Conservation (phyloP, 2,888 invertebrate species). For the Aelia acuminata region DNA sequence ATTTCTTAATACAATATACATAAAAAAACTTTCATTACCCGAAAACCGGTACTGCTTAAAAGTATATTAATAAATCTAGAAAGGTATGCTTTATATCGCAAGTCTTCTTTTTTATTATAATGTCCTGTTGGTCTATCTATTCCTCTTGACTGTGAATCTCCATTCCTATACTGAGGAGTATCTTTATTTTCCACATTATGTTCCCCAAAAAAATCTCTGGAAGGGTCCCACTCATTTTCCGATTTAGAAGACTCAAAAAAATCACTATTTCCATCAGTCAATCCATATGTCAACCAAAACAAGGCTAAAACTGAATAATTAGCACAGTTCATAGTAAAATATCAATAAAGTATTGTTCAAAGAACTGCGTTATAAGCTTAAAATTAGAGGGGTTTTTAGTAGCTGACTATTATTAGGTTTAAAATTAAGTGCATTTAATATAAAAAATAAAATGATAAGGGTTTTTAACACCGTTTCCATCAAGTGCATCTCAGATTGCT, state of each 20-base stretch:
- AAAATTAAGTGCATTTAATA: too few species aligned
- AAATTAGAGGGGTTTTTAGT: too few species aligned
- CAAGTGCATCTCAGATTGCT: too few species aligned
- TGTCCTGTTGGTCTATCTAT: background rate
- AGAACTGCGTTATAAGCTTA: too few species aligned
- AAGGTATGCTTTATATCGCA: background rate
- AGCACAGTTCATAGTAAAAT: background rate
- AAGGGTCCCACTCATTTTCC: background rate
- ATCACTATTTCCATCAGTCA: background rate
- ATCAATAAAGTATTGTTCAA: background rate
- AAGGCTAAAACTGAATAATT: background rate
- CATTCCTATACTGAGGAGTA: background rate
- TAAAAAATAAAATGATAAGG: too few species aligned
- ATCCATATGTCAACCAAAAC: background rate
- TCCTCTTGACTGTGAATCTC: background rate
- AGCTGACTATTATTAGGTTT: too few species aligned
- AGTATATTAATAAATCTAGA: conserved; percentile 43
- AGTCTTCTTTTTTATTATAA: background rate
- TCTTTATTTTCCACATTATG: background rate
- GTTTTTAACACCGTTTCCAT: too few species aligned
- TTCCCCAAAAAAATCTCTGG: background rate
- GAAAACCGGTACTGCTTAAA: background rate
- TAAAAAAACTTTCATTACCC: background rate
- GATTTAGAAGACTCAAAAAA: background rate
- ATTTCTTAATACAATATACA: too few species aligned